Evolutionary conservation across 2,888 invertebrate species (phyloP).

Genomic region (Trissonchulus sp.): DNA sequence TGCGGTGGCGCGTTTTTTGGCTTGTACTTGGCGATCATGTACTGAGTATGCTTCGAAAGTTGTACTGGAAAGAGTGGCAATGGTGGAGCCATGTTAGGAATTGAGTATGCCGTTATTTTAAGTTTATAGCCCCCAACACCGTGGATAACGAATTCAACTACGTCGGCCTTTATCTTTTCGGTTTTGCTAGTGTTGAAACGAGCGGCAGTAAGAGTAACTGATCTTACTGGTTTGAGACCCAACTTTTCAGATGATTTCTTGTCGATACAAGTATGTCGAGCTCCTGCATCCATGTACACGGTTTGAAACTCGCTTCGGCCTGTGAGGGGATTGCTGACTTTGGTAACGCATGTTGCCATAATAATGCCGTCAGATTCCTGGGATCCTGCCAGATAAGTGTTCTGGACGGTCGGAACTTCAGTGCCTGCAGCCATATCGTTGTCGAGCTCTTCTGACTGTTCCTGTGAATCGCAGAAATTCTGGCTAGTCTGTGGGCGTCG

Average conservation of each 20-base stretch:
- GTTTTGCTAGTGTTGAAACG: neutral
- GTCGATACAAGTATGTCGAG: constrained; percentile 5
- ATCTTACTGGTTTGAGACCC: neutral
- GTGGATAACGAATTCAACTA: neutral
- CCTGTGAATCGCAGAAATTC: too few species aligned
- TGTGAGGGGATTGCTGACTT: neutral
- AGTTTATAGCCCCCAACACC: neutral
- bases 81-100: constrained; percentile 1
- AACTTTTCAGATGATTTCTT: neutral
- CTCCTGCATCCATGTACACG: constrained; percentile 2
- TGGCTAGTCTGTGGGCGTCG: neutral
- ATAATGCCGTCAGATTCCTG: neutral
- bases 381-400: neutral
- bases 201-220: neutral
- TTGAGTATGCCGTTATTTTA: neutral
- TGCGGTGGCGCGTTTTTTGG: neutral
- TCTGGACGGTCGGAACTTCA: neutral
- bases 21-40: neutral
- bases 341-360: neutral
- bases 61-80: neutral
- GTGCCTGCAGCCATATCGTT: neutral
- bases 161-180: neutral
- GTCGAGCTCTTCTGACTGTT: too few species aligned
- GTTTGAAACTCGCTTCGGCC: neutral
- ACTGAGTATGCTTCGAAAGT: neutral